Conservation (phyloP, 2,797 vertebrate species). For the Paratrypauchen microcephalus region DNA sequence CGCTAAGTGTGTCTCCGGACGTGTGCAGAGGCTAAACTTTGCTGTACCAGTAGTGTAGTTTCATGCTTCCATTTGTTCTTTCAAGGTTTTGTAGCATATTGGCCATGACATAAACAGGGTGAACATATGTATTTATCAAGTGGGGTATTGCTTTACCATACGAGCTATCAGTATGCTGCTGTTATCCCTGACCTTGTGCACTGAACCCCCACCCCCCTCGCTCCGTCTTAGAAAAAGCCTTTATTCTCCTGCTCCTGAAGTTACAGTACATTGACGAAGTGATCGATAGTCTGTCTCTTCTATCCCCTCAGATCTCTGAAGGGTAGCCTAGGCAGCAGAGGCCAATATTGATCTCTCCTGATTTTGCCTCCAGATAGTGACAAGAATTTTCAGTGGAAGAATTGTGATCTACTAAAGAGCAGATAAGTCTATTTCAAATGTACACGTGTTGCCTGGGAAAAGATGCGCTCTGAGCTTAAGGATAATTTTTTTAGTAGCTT, state of each 20-base stretch:
- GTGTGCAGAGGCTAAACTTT: conserved; percentile 14
- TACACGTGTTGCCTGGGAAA: conserved; percentile 25
- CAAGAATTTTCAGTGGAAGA: conserved; percentile 40
- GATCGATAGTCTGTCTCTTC: conserved; percentile 68
- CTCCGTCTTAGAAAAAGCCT: conserved; percentile 51
- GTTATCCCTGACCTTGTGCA: conserved; percentile 66
- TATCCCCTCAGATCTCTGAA: conserved; percentile 64
- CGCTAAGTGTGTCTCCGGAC: conserved; percentile 22
- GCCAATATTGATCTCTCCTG: conserved; percentile 60
- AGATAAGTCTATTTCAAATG: conserved; percentile 43
- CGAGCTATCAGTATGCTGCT: conserved; percentile 57
- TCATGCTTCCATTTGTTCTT: conserved; percentile 10
- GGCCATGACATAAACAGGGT: conserved; percentile 53
- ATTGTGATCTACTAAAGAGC: conserved; percentile 52
- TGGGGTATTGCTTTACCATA: conserved; percentile 44
- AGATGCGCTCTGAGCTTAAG: neutral
- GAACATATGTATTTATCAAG: conserved; percentile 54
- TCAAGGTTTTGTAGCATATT: conserved; percentile 43
- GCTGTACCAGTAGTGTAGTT: conserved; percentile 11
- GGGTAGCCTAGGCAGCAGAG: conserved; percentile 61
- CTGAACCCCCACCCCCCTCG: conserved; percentile 50
- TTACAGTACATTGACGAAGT: conserved; percentile 69
- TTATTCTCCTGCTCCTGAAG: conserved; percentile 63
- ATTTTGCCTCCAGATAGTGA: conserved; percentile 58
- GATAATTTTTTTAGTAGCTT: neutral